A percentile compares a stretch with the other conserved stretches of the same genome.
These are phyloP conservation scores for Drepana arcuata DNA, from an alignment of 1,140 invertebrate species.

Conservation along the genomic window DNA sequence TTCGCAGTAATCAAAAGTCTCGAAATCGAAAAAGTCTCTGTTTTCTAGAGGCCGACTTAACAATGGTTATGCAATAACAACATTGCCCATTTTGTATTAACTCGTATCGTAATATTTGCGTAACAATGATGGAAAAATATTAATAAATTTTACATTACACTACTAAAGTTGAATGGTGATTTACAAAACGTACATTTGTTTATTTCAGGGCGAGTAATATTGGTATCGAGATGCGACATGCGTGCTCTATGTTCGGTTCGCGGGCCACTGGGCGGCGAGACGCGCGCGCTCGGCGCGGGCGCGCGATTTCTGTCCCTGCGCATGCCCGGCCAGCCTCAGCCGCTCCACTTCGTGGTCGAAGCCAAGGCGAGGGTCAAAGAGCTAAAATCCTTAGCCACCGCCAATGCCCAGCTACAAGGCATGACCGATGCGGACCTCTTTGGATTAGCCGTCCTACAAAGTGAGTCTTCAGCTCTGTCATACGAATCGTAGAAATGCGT, in stretches of 20 bases:
- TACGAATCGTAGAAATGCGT: no score
- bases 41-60: no score
- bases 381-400: constrained; percentile 75
- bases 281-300: constrained; percentile 55
- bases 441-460: constrained; percentile 77
- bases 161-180: no score
- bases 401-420: constrained; percentile 73
- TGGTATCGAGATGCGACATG: constrained; percentile 71
- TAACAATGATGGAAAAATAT: neutral
- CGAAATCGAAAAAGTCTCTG: no score
- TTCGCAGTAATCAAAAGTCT: no score
- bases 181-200: constrained; percentile 10
- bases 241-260: constrained; percentile 72
- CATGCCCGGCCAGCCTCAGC: constrained; percentile 57
- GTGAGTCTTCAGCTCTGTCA: no score
- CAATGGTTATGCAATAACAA: no score
- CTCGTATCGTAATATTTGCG: no score
- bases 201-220: constrained; percentile 60
- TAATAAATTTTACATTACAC: constrained; percentile 4
- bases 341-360: constrained; percentile 73
- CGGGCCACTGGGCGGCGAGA: constrained; percentile 64
- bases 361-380: constrained; percentile 79
- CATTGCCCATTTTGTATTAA: no score
- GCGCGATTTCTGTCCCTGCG: constrained; percentile 59
- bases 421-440: constrained; percentile 79